These are phyloP conservation scores for Holacanthus passer DNA, from an alignment of 2,113 vertebrate species.

Conservation along the genomic window DNA sequence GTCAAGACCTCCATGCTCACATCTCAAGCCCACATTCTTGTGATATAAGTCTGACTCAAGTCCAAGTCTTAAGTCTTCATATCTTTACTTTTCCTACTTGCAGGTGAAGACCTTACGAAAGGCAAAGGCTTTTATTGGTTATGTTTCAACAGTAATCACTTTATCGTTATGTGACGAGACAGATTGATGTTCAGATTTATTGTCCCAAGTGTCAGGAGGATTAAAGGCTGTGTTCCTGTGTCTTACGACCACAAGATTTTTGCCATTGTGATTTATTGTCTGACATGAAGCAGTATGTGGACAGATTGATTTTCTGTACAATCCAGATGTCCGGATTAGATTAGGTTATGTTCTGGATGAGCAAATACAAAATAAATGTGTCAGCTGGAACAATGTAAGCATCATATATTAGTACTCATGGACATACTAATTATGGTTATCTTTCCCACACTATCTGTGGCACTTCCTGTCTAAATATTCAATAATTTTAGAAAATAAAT, in stretches of 20 bases:
- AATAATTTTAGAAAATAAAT: background rate
- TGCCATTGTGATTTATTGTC: constrained; percentile 23
- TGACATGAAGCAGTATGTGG: constrained; percentile 28
- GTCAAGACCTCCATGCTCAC: background rate
- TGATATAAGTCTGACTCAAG: background rate
- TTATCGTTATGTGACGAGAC: constrained; percentile 2
- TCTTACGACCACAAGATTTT: constrained; percentile 24
- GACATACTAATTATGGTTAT: background rate
- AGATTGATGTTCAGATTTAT: constrained; percentile 18
- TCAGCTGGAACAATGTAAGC: background rate
- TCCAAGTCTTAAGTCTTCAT: background rate
- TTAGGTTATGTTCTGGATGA: constrained; percentile 44
- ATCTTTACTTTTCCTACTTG: background rate
- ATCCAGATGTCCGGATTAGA: constrained; percentile 52
- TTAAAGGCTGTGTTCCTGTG: constrained; percentile 32
- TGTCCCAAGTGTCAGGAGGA: constrained; percentile 23
- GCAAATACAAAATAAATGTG: background rate
- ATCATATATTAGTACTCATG: background rate
- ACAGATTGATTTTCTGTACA: constrained; percentile 55
- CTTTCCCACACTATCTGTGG: background rate
- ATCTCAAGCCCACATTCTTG: background rate
- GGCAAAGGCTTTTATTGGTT: background rate
- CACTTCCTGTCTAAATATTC: background rate
- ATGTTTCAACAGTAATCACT: background rate
- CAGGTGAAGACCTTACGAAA: background rate